Base-by-base conservation (phyloP, 2,888 invertebrate genomes). In the Drosophila emarginata region DNA sequence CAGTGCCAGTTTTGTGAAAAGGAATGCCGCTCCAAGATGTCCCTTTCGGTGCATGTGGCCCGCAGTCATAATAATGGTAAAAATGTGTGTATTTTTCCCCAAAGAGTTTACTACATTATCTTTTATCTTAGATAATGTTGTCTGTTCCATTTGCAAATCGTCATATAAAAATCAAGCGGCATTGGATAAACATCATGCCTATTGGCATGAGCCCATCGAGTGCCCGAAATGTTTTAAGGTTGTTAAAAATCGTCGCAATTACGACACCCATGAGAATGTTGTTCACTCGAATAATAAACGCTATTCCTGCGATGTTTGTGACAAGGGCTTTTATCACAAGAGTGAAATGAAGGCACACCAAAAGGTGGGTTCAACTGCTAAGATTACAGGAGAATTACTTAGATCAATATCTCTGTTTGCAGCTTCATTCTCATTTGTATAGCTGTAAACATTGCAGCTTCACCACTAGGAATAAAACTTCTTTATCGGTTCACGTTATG, bases 61-160 rank as follows among this genome's bases (percentile, higher is more conserved):
- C 85, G 91, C 32, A 89, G 89, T 58, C 91, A 91, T 61, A 91
- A 91, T 58, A 90, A 88, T 50, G 89, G 91, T 91, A 64, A 75
- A 87, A 26, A 9, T n/a, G 5, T 5, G 5, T 4, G 1, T 1
- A 32, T 9, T 9, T 9, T 32, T 32, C 9, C 2, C 9, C 2
- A 32, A 11, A 32, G 7, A 45, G 40, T 45, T 11, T 2, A 9
- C 6, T 56, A 5, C 18, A 1, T 4, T 5, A 0, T 11, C 59
- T 28, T 28, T 9, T 32, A 4, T 32, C 11, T 21, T n/a, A 88
- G 88, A 84, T 50, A 87, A 86, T 59, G 59, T 89, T 0, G 50
- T 64, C 3, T 91, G 91, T 18, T 39, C 80, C 0, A 45, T 77
- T 7, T 91, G 91, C 60, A 80, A 80, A 2, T 64, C 82, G 0